Evolutionary conservation across 2,113 vertebrate genomes (phyloP).

Genomic region (Cephalopterus ornatus): DNA sequence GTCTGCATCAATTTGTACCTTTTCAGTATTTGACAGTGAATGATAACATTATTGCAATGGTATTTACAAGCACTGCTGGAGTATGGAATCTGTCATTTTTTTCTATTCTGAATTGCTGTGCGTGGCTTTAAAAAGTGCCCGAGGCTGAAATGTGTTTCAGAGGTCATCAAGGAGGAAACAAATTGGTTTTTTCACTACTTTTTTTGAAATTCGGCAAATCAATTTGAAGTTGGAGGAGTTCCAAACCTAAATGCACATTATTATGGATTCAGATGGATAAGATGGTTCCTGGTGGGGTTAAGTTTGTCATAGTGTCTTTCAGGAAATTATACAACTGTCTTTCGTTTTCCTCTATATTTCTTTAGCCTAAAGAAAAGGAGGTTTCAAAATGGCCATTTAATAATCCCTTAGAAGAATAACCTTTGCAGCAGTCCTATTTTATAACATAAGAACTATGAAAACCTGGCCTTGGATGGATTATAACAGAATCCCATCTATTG

Average conservation of each 20-base stretch:
- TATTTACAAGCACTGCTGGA: constrained; percentile 49
- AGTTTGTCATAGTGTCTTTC: constrained; percentile 15
- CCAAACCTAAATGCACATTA: not conserved
- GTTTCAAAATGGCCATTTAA: constrained; percentile 21
- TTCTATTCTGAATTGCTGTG: constrained; percentile 27
- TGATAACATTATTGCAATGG: constrained; percentile 59
- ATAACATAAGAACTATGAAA: constrained; percentile 31
- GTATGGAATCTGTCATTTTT: constrained; percentile 25
- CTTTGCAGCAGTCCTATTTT: constrained; percentile 31
- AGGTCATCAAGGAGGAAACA: constrained; percentile 16
- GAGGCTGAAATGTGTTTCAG: constrained; percentile 22
- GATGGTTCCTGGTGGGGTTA: not conserved
- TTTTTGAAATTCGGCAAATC: not conserved
- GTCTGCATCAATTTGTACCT: constrained; percentile 50
- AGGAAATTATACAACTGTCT: constrained; percentile 10
- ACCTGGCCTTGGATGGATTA: constrained; percentile 39
- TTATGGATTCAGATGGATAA: constrained; percentile 18
- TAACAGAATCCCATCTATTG: constrained; percentile 25
- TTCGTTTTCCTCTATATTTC: not conserved
- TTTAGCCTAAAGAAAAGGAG: not conserved
- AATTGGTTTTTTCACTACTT: not conserved
- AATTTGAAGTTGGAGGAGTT: constrained; percentile 44
- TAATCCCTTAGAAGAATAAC: constrained; percentile 38
- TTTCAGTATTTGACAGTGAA: constrained; percentile 59
- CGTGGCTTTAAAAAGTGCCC: constrained; percentile 18